Evolutionary conservation across 2,113 vertebrate species (phyloP).

Genomic region (Gymnocephalus cernua): DNA sequence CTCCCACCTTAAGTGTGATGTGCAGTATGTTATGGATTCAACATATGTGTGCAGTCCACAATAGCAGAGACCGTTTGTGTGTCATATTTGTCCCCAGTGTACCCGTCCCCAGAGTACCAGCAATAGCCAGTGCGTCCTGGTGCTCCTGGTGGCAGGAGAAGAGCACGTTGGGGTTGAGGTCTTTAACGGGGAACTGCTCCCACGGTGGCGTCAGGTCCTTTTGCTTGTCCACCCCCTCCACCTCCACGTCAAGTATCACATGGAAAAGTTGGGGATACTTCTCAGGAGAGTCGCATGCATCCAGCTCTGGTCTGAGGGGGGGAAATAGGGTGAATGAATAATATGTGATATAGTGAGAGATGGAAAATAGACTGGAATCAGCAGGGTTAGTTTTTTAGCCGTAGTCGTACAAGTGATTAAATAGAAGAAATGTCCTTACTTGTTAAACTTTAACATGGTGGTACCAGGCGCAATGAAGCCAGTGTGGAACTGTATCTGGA

Average conservation of each 20-base stretch:
- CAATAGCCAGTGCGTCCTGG: conserved; percentile 91
- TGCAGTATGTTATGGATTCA: neutral
- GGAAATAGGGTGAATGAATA: neutral
- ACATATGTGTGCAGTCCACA: neutral
- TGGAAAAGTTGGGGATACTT: conserved; percentile 99
- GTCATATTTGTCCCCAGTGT: neutral
- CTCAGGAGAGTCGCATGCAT: conserved; percentile 96
- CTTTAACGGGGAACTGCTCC: conserved; percentile 97
- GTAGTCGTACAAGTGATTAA: neutral
- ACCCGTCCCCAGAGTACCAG: conserved; percentile 82
- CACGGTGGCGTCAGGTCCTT: conserved; percentile 95
- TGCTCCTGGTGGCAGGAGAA: conserved; percentile 97
- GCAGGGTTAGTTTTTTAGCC: neutral
- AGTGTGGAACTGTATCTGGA: conserved; percentile 98
- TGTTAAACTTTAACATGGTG: conserved; percentile 94
- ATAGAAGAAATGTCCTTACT: conserved; percentile 84
- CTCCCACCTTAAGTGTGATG: neutral
- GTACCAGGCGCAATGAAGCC: conserved; percentile 95
- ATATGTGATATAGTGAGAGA: neutral
- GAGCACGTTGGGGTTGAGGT: conserved; percentile 92
- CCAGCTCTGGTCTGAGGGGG: conserved; percentile 90
- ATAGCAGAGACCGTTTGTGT: neutral
- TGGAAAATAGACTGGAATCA: neutral
- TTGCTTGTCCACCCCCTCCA: conserved; percentile 92
- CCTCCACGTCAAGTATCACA: conserved; percentile 92